These are phyloP conservation scores for Epinephelus lanceolatus DNA, from an alignment of 2,113 vertebrate genomes.

Conservation along the genomic window DNA sequence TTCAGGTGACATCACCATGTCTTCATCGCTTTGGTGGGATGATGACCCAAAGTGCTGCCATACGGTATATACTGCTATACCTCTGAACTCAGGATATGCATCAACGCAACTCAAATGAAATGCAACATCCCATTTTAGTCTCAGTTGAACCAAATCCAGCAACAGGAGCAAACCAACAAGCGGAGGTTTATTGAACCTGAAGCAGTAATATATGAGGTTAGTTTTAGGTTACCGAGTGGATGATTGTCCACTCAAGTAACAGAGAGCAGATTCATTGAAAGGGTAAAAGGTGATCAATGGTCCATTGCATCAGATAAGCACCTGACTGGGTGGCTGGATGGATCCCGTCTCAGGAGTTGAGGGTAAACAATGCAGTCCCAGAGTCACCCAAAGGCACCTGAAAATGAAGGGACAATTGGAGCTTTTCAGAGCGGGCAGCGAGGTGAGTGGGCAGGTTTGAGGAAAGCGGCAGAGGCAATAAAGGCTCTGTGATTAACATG, in stretches of 20 bases:
- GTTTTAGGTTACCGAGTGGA: constrained; percentile 75
- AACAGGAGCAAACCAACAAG: constrained; percentile 32
- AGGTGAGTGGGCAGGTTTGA: constrained; percentile 51
- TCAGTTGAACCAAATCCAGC: constrained; percentile 38
- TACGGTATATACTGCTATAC: background rate
- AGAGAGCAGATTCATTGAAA: constrained; percentile 74
- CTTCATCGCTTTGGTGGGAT: constrained; percentile 5
- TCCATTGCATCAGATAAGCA: constrained; percentile 83
- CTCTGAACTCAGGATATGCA: constrained; percentile 34
- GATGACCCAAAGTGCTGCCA: constrained; percentile 20
- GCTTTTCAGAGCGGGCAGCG: constrained; percentile 71
- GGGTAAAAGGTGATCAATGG: constrained; percentile 82
- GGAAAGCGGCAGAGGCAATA: constrained; percentile 54
- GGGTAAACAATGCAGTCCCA: constrained; percentile 76
- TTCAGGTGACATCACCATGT: constrained; percentile 29
- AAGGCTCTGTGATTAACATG: constrained; percentile 61
- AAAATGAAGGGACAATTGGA: constrained; percentile 72
- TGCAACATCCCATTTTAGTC: constrained; percentile 42
- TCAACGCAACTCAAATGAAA: constrained; percentile 45
- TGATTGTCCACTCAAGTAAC: constrained; percentile 66
- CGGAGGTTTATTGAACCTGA: constrained; percentile 56
- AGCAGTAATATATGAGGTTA: constrained; percentile 61
- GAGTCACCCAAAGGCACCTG: constrained; percentile 64
- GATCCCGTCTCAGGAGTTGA: constrained; percentile 60
- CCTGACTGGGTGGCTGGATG: constrained; percentile 72